Conservation (phyloP, 1,140 invertebrate species). For the Macrobrachium rosenbergii region DNA sequence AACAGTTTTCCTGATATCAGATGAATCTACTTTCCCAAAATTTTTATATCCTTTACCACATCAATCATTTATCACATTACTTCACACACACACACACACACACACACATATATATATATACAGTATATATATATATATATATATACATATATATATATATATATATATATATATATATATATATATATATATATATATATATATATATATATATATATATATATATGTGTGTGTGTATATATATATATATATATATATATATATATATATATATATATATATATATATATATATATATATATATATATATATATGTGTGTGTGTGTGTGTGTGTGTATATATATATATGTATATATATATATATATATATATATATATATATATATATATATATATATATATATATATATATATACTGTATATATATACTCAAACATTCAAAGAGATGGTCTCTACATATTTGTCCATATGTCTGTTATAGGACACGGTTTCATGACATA, state of each 20-base stretch:
- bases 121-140: constrained; percentile 1
- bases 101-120: background rate
- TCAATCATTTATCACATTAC: no score
- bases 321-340: background rate
- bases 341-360: background rate
- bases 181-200: constrained; percentile 18
- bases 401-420: background rate
- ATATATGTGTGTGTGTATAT: background rate
- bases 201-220: constrained; percentile 9
- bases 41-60: no score
- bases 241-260: background rate
- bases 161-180: background rate
- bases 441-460: background rate
- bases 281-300: no score
- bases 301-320: no score
- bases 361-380: background rate
- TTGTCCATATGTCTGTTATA: background rate
- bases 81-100: background rate
- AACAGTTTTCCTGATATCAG: no score
- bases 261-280: no score
- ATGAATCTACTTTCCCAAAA: no score
- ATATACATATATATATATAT: background rate
- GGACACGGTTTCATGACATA: no score
- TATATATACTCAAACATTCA: background rate
- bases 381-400: background rate